Base-by-base conservation (phyloP, 2,113 vertebrate genomes). In the Puffinus mauretanicus region DNA sequence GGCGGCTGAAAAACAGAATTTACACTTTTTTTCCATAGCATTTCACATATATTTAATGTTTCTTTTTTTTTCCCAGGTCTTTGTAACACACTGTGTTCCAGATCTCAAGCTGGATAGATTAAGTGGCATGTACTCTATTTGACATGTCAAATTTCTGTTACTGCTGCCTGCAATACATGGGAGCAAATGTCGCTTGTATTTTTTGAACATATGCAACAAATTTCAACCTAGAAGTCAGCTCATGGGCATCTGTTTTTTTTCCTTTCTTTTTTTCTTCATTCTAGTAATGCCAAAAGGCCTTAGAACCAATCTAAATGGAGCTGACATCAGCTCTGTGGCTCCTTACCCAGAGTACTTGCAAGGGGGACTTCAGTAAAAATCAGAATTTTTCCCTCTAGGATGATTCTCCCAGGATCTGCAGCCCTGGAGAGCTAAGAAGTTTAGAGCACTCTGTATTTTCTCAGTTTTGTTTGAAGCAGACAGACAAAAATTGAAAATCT, bases 131-230 rank as follows among this genome's bases (percentile, higher is more conserved):
- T 92, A 91, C 89, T 96, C 81, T 94, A 93, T 93, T 72, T 95
- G 93, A 95, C 89, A 95, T 51, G 95, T 97, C 93, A 95, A 89
- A 72, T 95, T 93, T 82, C 93, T 90, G 93, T 82, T 94, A 62
- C 92, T 96, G 66, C 83, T 91, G 90, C 69, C 94, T 97, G 82
- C 90, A 82, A 94, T 97, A 97, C 92, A 97, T 97, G 86, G 90
- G 77, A 90, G 75, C 88, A 97, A 97, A 96, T 96, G 97, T 97
- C 66, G 64, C 97, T 97, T 96, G 91, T 95, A 62, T 94, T 96
- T 97, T 97, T 93, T 96, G 95, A 97, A 96, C 97, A 93, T 92
- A 95, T 94, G 97, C 78, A 96, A 97, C 78, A 88, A 94, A 92
- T 89, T 90, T 93, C 72, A 97, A 89, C 94, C 55, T 95, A 94